A percentile compares a stretch with the other conserved stretches of the same genome.
Evolutionary conservation across 2,888 invertebrate genomes (phyloP).

Genomic region (Cephus pygmeus): DNA sequence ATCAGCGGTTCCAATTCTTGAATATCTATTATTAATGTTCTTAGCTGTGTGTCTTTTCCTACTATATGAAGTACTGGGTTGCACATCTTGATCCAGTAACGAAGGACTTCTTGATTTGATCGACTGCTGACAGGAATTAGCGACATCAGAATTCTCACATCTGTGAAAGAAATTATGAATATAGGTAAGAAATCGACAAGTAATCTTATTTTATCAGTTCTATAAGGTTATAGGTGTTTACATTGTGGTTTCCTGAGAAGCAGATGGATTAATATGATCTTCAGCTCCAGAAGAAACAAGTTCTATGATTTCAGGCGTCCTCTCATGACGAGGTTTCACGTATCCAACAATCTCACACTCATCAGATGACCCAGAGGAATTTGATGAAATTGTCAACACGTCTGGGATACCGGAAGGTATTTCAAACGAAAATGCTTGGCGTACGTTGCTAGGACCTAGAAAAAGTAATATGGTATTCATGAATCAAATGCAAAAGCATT

Average conservation of each 20-base stretch:
- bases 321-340: slow-evolving; percentile 75
- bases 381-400: slow-evolving; percentile 52
- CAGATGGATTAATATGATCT: slow-evolving; percentile 50
- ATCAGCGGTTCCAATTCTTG: not conserved
- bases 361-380: slow-evolving; percentile 66
- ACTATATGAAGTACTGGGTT: not conserved
- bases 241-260: not conserved
- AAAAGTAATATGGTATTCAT: slow-evolving; percentile 2
- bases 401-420: slow-evolving; percentile 38
- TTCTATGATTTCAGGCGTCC: slow-evolving; percentile 76
- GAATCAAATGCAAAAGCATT: slow-evolving; percentile 6
- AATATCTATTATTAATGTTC: not conserved
- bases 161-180: not conserved
- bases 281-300: slow-evolving; percentile 71
- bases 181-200: slow-evolving; percentile 1
- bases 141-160: not conserved
- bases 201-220: not conserved
- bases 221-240: not conserved
- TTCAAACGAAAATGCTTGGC: slow-evolving; percentile 42
- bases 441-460: slow-evolving; percentile 51
- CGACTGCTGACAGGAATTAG: not conserved
- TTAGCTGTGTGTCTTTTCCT: not conserved
- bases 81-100: not conserved
- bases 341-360: slow-evolving; percentile 75
- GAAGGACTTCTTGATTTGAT: not conserved